Base-by-base conservation (phyloP, 2,113 vertebrate species). In the Noctilio leporinus region DNA sequence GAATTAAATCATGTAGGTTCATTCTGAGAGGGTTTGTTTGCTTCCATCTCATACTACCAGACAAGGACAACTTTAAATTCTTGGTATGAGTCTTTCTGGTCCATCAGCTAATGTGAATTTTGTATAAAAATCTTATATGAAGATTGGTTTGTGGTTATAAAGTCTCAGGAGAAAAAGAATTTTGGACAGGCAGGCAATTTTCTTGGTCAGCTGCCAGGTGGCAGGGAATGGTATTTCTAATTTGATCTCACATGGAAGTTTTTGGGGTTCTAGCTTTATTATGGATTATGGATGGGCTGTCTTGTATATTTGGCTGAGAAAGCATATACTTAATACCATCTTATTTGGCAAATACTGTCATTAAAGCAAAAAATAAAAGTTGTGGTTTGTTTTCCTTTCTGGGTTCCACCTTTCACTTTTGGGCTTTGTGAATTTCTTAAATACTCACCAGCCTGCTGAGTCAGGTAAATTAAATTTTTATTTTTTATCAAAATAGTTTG, bases 351-450 rank as follows among this genome's bases (percentile, higher is more conserved):
- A 20, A 69, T 76, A 77, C 26, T 26, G 33, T 75, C 15, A n/a
- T 76, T 70, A 28, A 43, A 76, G 53, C 59, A 96, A 93, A 96
- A 82, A 5, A 67, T 95, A 93, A 96, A 82, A 5, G 35, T 11
- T 55, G 17, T 91, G 45, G 89, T 87, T 5, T 69, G 20, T 90
- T 82, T 95, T 84, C 40, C 35, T 81, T 45, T 76, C 43, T 62
- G n/a, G 12, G 6, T 82, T 93, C 15, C 28, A 69, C 89, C 51
- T 92, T 84, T 65, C 28, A 80, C 17, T 84, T 89, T 85, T 9
- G 73, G 26, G 24, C 24, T 45, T 89, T 86, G 28, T 92, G 40
- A 69, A 80, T 92, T 94, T 69, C 43, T 90, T 85, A 73, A 86
- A 82, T 24, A 87, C 35, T 93, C 86, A 16, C 24, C 28, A 86